Evolutionary conservation across 2,797 vertebrate species (phyloP).

Genomic region (Macropus fuliginosus): DNA sequence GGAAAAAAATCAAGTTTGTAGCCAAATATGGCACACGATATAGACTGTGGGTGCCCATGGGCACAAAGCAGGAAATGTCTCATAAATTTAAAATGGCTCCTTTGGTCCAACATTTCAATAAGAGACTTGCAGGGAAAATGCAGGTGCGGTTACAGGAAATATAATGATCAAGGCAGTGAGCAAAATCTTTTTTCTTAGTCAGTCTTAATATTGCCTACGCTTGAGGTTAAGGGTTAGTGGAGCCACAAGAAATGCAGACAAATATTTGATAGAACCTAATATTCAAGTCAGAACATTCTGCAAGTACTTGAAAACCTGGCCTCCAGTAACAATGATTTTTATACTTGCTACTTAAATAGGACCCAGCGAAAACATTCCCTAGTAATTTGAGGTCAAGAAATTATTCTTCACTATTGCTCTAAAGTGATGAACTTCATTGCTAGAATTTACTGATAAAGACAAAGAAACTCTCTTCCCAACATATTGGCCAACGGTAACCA

Average conservation of each 20-base stretch:
- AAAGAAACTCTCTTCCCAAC: neutral
- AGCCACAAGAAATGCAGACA: neutral
- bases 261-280: no score
- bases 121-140: slow-evolving; percentile 4
- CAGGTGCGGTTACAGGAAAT: neutral
- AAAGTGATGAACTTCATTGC: neutral
- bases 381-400: neutral
- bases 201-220: neutral
- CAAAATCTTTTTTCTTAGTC: neutral
- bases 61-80: slow-evolving; percentile 11
- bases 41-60: neutral
- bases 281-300: neutral
- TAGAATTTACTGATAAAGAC: neutral
- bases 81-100: slow-evolving; percentile 19
- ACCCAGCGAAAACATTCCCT: neutral
- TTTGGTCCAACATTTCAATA: slow-evolving; percentile 11
- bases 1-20: neutral
- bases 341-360: neutral
- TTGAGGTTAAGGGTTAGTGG: neutral
- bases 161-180: neutral
- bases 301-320: neutral
- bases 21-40: neutral
- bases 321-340: neutral
- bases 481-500: neutral
- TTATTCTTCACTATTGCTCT: neutral